Evolutionary conservation across 2,888 invertebrate species (phyloP).

Genomic region (Hirtodrosophila duncani): DNA sequence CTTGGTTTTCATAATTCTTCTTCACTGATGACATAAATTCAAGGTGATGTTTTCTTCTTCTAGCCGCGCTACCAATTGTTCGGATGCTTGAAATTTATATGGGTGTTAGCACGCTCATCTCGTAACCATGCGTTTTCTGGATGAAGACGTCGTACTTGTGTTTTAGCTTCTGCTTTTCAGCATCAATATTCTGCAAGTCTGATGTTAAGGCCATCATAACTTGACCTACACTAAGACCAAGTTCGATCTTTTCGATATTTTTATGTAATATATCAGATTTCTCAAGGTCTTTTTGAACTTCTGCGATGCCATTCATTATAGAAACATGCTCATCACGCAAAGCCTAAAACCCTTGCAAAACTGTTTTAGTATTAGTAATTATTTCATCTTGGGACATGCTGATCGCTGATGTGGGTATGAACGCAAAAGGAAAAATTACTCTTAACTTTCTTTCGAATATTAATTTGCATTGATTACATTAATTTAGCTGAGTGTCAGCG

Average conservation of each 20-base stretch:
- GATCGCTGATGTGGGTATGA: too few species aligned
- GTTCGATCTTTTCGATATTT: constrained; percentile 96
- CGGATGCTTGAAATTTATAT: constrained; percentile 97
- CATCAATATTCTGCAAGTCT: constrained; percentile 97
- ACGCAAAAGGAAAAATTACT: too few species aligned
- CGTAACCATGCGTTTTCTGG: constrained; percentile 99
- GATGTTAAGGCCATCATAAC: constrained; percentile 97
- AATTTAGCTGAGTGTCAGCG: too few species aligned
- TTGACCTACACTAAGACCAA: constrained; percentile 97
- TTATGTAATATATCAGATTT: constrained; percentile 93
- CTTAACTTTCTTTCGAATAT: too few species aligned
- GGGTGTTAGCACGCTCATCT: constrained; percentile 98
- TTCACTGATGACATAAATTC: constrained; percentile 98
- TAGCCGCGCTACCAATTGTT: constrained; percentile 95
- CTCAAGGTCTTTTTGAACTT: constrained; percentile 82
- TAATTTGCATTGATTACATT: too few species aligned
- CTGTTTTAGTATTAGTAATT: constrained; percentile 96
- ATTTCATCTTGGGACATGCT: constrained; percentile 99
- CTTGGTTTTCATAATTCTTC: constrained; percentile 83
- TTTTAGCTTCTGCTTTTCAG: constrained; percentile 98
- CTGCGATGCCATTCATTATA: constrained; percentile 89
- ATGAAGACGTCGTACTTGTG: constrained; percentile 96
- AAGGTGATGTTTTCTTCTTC: constrained; percentile 98
- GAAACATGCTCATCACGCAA: constrained; percentile 96
- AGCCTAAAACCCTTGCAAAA: constrained; percentile 97